Evolutionary conservation across 2,113 vertebrate genomes (phyloP).

Genomic region (Thymallus thymallus): DNA sequence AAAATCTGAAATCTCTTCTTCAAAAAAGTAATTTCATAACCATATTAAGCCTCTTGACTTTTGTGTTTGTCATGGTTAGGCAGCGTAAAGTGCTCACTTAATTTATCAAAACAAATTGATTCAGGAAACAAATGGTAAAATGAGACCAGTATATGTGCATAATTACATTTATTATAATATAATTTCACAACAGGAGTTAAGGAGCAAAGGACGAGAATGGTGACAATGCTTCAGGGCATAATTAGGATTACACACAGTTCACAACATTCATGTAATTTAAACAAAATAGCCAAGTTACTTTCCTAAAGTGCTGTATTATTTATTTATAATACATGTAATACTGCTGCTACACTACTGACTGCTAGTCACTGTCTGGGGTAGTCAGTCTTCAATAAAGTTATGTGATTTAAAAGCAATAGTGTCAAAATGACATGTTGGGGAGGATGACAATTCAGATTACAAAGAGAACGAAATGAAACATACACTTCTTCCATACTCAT

Average conservation of each 20-base stretch:
- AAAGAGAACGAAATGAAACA: no score
- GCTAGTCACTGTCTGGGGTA: no score
- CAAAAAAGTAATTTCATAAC: background rate
- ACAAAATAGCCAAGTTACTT: slow-evolving; percentile 10
- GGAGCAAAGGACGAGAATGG: background rate
- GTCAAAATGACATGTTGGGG: no score
- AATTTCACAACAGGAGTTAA: background rate
- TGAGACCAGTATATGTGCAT: background rate
- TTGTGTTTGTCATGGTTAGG: no score
- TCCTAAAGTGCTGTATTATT: background rate
- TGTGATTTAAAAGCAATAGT: no score
- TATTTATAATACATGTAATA: slow-evolving; percentile 34
- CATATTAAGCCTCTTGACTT: background rate
- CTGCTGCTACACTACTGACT: slow-evolving; percentile 11
- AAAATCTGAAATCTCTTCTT: background rate
- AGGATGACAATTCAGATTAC: no score
- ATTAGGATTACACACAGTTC: background rate
- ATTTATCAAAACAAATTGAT: background rate
- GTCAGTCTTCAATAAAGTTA: no score
- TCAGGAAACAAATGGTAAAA: background rate
- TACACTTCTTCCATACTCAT: no score
- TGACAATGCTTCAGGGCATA: background rate
- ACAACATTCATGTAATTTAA: slow-evolving; percentile 16
- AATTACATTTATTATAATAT: background rate
- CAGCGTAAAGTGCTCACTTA: no score